Evolutionary conservation across 2,113 vertebrate genomes (phyloP), one percentile per base, ranked within the genome.

Genomic region (Calonectris borealis): DNA sequence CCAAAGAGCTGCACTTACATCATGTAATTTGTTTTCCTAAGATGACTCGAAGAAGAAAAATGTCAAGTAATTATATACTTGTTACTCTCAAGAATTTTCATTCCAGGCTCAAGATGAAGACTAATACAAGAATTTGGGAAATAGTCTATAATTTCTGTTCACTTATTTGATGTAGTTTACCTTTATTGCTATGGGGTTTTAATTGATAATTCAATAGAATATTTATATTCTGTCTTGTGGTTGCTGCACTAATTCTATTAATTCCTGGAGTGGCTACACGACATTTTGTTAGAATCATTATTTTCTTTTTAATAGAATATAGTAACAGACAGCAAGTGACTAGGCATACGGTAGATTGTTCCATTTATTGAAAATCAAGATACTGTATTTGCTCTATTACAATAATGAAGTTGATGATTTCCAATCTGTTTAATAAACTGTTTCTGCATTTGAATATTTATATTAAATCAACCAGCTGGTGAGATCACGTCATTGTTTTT

Each of bases 401-500:
- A 96, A 97, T 98, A 98, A 98, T 98, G 97, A 98, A 97, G 96
- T 86, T 97, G 96, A 98, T 98, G 94, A 98, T 97, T 98, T 97
- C 95, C 95, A 98, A 96, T 97, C 98, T 98, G 98, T 97, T 98
- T 98, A 98, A 98, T 98, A 98, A 98, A 98, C 96, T 97, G 79
- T 94, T 98, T 98, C 94, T 97, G 95, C 73, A 18, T 97, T 97
- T 98, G 87, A 97, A 97, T 98, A 97, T 97, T 98, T 98, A 94
- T 98, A 98, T 98, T 98, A 97, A 98, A 98, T 98, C 96, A 98
- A 97, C 97, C 98, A 98, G 98, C 98, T 98, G 98, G 97, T 97
- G 93, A 93, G 93, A 97, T 72, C 69, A 94, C 68, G 93, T 92
- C 93, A 96, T 95, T 89, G 46, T 55, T 96, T 97, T 97, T 73